Evolutionary conservation across 1,140 invertebrate genomes (phyloP), one percentile per base, ranked within the genome.

Genomic region (Sycobia sp.): DNA sequence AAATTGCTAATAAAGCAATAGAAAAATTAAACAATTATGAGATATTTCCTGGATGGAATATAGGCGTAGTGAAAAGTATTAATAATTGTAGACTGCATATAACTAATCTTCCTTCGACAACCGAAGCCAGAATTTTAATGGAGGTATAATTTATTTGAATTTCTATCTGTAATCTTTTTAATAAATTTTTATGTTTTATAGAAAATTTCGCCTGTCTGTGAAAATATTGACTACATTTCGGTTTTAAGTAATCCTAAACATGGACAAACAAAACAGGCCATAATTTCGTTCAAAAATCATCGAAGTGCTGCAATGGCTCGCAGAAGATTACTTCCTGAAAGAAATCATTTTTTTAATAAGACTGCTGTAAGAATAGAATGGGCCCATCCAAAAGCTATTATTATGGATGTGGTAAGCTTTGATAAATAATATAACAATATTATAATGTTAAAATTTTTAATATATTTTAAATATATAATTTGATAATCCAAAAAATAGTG

Each of bases 81-180:
- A 89, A 91, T 67, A 91, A 91, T 71, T 88, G 89, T 62, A 79
- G 89, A 8, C 74, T 91, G 0, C 87, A 87, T 70, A 80, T 91
- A 5, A 85, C 86, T 5, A 84, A 86, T 4, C 44, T 82, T 16
- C 76, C 80, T 1, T 11, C 41, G 0, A 2, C 67, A 1, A 67
- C 76, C 0, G 25, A 67, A 14, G 55, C 73, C 4, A 23, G 67
- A 36, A 56, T 46, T 5, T 71, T 82, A 43, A 67, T 80, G 2
- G 69, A 70, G 62, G 78, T 80, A 62, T 51, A 49, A 10, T 13
- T 34, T 36, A 43, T 11, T 16, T 20, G 10, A 18, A 18, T 20
- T 20, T 5, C 4, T 43, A 20, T 43, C 8, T 9, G 16, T 5
- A 18, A 20, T 16, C 8, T 43, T 32, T 34, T 34, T 20, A 1